Evolutionary conservation across 2,797 vertebrate genomes (phyloP).

Genomic region (Poecilia velifera): DNA sequence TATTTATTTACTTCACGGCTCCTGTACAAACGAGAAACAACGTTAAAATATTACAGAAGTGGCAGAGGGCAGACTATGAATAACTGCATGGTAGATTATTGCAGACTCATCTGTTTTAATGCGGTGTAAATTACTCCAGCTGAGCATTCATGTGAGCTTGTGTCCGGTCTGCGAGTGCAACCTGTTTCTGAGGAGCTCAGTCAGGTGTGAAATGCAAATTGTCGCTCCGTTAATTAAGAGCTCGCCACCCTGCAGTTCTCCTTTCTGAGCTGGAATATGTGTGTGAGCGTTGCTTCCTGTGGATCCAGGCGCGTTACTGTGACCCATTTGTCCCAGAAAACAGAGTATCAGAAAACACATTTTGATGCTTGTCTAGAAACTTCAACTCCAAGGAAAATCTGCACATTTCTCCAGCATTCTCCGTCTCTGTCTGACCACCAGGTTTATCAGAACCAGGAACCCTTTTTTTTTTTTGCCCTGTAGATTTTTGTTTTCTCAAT

Average conservation of each 20-base stretch:
- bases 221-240: constrained; percentile 36
- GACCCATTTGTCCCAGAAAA: constrained; percentile 11
- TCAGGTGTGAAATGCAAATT: constrained; percentile 34
- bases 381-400: neutral
- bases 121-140: neutral
- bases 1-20: no score
- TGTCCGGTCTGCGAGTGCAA: neutral
- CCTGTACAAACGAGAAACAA: no score
- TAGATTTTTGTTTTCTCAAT: neutral
- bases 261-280: neutral
- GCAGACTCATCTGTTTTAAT: neutral
- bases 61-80: neutral
- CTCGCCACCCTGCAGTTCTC: constrained; percentile 5
- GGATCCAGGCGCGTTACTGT: constrained; percentile 4
- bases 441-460: neutral
- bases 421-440: neutral
- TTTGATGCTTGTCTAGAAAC: neutral
- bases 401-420: neutral
- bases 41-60: neutral
- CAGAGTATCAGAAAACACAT: neutral
- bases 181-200: constrained; percentile 15
- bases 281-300: neutral
- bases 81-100: neutral
- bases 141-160: neutral
- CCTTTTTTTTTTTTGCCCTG: neutral